phyloP scores from a whole-genome alignment of 2,888 invertebrate species.

The Volucella inflata region DNA sequence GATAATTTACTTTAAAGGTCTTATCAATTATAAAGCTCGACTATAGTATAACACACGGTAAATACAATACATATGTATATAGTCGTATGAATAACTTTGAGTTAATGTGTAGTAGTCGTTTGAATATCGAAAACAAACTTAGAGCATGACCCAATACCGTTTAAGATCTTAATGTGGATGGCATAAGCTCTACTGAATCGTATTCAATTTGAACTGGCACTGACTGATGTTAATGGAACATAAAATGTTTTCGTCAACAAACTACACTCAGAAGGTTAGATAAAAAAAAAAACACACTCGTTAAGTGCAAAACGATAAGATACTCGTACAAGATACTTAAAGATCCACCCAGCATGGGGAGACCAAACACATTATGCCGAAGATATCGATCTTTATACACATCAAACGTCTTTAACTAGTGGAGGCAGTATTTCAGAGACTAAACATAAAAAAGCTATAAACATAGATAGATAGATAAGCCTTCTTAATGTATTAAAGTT shows the following conservation, averaged over 20 bases:
- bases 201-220: slow-evolving; percentile 11
- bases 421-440: too few relatives aligned
- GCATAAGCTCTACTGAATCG: slow-evolving; percentile 2
- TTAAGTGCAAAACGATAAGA: slow-evolving; percentile 40
- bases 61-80: not conserved
- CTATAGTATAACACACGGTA: not conserved
- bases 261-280: slow-evolving; percentile 22
- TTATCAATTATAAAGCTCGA: slow-evolving; percentile 42
- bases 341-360: not conserved
- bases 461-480: too few relatives aligned
- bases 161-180: slow-evolving; percentile 12
- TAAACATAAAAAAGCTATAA: too few relatives aligned
- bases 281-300: slow-evolving; percentile 20
- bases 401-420: too few relatives aligned
- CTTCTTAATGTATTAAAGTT: too few relatives aligned
- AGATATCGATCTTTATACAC: not conserved
- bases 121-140: slow-evolving; percentile 33
- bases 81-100: too few relatives aligned
- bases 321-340: slow-evolving; percentile 24
- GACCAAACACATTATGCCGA: not conserved
- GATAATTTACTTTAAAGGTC: slow-evolving; percentile 37
- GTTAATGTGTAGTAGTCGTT: not conserved
- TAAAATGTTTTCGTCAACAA: slow-evolving; percentile 28
- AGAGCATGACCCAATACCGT: slow-evolving; percentile 29
- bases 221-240: slow-evolving; percentile 20